Conservation (phyloP, 35 echinoderm and acorn worm genomes). For the Diadema setosum region DNA sequence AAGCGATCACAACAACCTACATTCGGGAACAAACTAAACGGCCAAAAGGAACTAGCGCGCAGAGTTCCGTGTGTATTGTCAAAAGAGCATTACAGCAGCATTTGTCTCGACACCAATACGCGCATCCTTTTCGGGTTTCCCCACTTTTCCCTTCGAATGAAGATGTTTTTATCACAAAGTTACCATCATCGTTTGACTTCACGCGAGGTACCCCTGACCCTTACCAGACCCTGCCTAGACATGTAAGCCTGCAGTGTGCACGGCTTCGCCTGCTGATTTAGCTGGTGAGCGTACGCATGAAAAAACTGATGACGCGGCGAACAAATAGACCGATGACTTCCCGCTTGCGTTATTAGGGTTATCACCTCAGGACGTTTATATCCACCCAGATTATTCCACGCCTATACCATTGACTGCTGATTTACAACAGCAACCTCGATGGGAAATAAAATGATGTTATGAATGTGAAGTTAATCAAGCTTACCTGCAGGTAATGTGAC, state of each 20-base stretch:
- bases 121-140: no score
- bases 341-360: background rate
- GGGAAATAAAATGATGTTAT: background rate
- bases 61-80: no score
- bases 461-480: background rate
- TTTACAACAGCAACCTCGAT: background rate
- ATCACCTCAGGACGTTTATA: no score
- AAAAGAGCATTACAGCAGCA: no score
- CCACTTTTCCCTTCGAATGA: background rate
- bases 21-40: no score
- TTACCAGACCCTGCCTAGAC: background rate
- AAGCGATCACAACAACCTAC: no score
- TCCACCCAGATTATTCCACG: background rate
- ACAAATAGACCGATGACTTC: background rate
- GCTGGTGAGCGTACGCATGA: background rate
- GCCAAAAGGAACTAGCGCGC: no score
- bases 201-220: background rate
- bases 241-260: background rate
- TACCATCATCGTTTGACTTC: background rate
- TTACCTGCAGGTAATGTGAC: constrained; percentile 9
- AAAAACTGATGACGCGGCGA: constrained; percentile 27
- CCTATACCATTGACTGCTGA: background rate
- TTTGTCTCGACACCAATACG: no score
- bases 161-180: background rate
- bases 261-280: background rate